Conservation (phyloP, 2,113 vertebrate species). For the Nothoprocta perdicaria region DNA sequence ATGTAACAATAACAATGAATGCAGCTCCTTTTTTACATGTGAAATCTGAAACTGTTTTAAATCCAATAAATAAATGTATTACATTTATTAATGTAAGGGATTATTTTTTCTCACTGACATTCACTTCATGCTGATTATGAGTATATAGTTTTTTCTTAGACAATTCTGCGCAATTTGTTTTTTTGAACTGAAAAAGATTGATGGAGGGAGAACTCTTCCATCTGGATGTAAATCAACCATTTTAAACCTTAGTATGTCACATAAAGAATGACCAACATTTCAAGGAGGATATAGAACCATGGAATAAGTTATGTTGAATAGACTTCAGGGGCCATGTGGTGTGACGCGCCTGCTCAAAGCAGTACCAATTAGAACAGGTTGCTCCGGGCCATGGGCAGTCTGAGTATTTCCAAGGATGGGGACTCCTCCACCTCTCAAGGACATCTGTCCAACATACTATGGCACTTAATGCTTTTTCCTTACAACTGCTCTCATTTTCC, state of each 20-base stretch:
- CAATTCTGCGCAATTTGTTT: not conserved
- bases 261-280: not conserved
- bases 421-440: not conserved
- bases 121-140: not conserved
- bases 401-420: not conserved
- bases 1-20: not conserved
- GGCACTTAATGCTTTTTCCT: not conserved
- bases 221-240: not conserved
- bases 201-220: not conserved
- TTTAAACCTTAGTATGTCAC: not conserved
- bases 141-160: not conserved
- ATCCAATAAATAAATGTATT: not conserved
- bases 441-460: not conserved
- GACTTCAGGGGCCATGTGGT: not conserved
- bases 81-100: not conserved
- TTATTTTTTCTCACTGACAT: not conserved
- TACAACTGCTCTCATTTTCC: not conserved
- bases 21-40: not conserved
- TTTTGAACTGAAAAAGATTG: not conserved
- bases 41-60: not conserved
- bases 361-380: not conserved
- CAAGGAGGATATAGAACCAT: no score
- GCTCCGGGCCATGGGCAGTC: fast-evolving
- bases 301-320: not conserved
- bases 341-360: not conserved